A percentile compares a stretch with the other conserved stretches of the same genome.
Evolutionary conservation across 2,113 vertebrate genomes (phyloP).

Genomic region (Oreocharis arfaki): DNA sequence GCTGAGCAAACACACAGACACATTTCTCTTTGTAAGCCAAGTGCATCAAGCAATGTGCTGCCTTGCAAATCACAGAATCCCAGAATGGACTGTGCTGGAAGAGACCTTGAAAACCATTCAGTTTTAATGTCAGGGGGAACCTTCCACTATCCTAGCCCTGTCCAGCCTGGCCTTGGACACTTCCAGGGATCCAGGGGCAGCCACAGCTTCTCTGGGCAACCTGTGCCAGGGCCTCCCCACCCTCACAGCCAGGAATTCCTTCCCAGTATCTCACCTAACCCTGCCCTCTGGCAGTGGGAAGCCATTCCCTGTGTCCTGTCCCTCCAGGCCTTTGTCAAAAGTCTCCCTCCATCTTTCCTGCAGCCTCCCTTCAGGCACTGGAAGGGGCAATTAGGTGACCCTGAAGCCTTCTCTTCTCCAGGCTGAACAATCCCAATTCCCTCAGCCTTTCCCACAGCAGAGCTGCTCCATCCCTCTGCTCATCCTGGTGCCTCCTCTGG

Average conservation of each 20-base stretch:
- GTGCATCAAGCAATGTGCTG: not conserved
- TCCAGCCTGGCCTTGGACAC: not conserved
- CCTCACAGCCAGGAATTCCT: not conserved
- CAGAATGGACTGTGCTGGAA: not conserved
- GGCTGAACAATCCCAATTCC: not conserved
- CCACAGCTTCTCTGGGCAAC: not conserved
- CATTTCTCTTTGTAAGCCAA: not conserved
- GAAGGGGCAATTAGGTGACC: not conserved
- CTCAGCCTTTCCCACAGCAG: not conserved
- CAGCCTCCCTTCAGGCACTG: not conserved
- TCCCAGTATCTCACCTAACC: not conserved
- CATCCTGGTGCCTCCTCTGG: not conserved
- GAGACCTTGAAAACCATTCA: not conserved
- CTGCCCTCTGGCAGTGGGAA: not conserved
- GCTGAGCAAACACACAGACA: not conserved
- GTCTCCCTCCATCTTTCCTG: not conserved
- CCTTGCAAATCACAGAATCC: not conserved
- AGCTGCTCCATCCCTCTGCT: not conserved
- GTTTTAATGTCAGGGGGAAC: too few relatives aligned
- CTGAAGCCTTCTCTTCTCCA: not conserved
- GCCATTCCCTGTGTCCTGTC: not conserved
- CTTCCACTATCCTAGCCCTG: rapidly evolving
- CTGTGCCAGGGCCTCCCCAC: not conserved
- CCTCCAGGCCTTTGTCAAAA: rapidly evolving
- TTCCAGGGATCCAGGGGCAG: not conserved